Percentiles rank a stretch among this genome's conserved stretches.
phyloP scores from a whole-genome alignment of 2,888 invertebrate genomes.

The Leptothorax acervorum region DNA sequence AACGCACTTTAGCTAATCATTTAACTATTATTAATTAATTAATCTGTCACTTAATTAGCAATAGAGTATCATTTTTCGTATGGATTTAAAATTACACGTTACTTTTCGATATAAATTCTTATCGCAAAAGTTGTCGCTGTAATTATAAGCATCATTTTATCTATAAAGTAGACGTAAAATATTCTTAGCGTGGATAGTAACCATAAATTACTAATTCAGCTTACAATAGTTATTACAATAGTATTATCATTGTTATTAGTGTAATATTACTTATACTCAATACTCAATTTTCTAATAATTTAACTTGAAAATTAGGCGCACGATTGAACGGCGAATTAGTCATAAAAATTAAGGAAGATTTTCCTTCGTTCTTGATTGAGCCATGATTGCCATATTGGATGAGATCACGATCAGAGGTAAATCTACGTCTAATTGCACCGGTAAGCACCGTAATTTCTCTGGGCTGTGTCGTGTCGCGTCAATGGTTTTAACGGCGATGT shows the following conservation, averaged over 20 bases:
- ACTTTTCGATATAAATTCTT: neutral
- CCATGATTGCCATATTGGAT: constrained; percentile 28
- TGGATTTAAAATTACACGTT: neutral
- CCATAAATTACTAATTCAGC: neutral
- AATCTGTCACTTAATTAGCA: neutral
- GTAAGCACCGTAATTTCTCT: constrained; percentile 24
- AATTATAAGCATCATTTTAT: neutral
- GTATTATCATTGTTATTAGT: neutral
- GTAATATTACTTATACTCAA: neutral
- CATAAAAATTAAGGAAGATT: neutral
- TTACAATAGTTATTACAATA: neutral
- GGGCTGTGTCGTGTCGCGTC: constrained; percentile 66
- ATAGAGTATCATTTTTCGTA: neutral
- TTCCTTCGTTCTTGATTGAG: constrained; percentile 52
- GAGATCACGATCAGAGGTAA: constrained; percentile 48
- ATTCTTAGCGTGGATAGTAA: neutral
- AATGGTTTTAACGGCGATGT: constrained; percentile 76
- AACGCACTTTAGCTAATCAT: neutral
- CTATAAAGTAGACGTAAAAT: neutral
- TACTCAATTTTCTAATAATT: neutral
- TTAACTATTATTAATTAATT: neutral
- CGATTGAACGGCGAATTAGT: neutral
- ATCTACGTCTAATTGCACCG: constrained; percentile 48
- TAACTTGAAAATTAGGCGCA: neutral
- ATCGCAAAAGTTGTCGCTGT: neutral